Base-by-base conservation (phyloP, 2,797 vertebrate genomes). In the Eospalax fontanierii region DNA sequence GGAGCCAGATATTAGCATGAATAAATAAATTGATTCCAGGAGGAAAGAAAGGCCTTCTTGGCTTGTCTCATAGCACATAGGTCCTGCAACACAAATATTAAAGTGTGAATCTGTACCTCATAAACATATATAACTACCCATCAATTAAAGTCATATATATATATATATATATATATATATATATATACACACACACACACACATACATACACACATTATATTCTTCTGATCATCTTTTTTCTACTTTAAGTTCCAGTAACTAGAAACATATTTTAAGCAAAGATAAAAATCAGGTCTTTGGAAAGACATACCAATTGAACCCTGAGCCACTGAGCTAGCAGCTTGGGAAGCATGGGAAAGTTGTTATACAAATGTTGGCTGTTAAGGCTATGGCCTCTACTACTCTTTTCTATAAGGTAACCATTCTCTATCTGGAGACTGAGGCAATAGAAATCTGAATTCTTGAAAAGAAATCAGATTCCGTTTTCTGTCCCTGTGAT, bases 341-440 rank as follows among this genome's bases (percentile, higher is more conserved):
- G 2, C 4, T 9, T 33, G 57, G 12, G 11, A 46, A 5, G 38
- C 9, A 68, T 2, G 0, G 50, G n/a, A 57, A 86, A 54, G 4
- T 12, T 59, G 33, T 63, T 10, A 10, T 22, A 28, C 2, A 6
- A 26, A 4, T 4, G 11, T 4, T 30, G 33, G 30, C 38, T 87
- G 1, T 11, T 43, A 43, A 0, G 1, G 26, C 70, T 46, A 43
- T 16, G 1, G 4, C 0, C 3, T 2, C 10, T 50, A 22, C 70
- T 10, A 3, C 11, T 74, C 38, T 65, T 35, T 74, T 28, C 54
- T 54, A 30, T 14, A 61, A 61, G 63, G 28, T 26, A 0, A 2
- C 57, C 2, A 88, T 59, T 2, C 12, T 61, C 11, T 1, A 21
- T 5, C 11, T 50, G 33, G n/a, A 66, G 15, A 71, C 26, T 26